Base-by-base conservation (phyloP, 2,888 invertebrate species). In the Clusia tigrina region DNA sequence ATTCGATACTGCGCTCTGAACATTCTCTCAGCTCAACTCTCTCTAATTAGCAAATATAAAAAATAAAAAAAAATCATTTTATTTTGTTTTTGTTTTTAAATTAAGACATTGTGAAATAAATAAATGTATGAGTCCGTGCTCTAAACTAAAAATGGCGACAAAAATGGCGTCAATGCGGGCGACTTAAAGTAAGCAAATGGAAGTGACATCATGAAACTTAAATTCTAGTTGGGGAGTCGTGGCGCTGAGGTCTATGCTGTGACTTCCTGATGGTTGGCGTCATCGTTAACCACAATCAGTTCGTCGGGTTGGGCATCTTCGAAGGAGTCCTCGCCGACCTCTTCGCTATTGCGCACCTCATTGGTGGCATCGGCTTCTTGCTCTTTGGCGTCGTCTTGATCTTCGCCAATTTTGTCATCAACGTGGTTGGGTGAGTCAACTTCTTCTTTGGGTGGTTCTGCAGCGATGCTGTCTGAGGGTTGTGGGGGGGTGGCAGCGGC, bases 211-310 rank as follows among this genome's bases (percentile, higher is more conserved):
- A 26, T 54, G 54, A 54, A 25, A 26, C 23, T 56, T 37, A 42
- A 37, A 46, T 54, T 38, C 24, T 42, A 58, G 48, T 15, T 20
- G 72, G 24, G 15, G 32, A 32, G 5, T 51, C 20, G 20, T 24
- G 26, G 25, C 20, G 10, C 9, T 46, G n/a, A 23, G 20, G 25
- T 46, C 6, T 42, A 60, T 18, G 46, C 57, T 15, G 25, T 53
- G 26, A 24, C 25, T 12, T 54, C 67, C 26, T 52, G 53, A 55
- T 62, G 60, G 15, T 62, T 60, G 51, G 77, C 72, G 67, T 81
- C 80, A 56, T 81, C 81, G 37, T 81, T 79, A 67, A 81, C 80
- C 53, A 79, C 73, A 59, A 81, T 81, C n/a, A 79, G 65, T 56
- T 80, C 80, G 2, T 77, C 78, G 37, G 78, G 78, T 51, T 78